Conservation (phyloP, 2,113 vertebrate species). For the Rana temporaria region DNA sequence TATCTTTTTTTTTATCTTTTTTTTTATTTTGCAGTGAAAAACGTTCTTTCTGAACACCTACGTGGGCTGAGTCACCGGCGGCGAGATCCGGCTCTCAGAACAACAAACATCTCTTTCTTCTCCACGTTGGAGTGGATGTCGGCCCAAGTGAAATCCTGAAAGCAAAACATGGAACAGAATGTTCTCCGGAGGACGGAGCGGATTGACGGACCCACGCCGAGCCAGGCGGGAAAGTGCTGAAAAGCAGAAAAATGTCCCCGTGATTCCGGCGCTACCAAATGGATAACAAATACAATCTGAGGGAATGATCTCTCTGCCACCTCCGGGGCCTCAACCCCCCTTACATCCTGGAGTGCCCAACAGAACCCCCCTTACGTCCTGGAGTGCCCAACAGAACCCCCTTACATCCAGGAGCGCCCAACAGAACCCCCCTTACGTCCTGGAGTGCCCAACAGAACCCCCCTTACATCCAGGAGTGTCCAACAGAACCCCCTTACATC, state of each 20-base stretch:
- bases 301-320: too few species aligned
- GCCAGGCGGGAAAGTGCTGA: background rate
- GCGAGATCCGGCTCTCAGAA: conserved; percentile 26
- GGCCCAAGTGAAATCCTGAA: conserved; percentile 4
- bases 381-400: too few species aligned
- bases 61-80: conserved; percentile 34
- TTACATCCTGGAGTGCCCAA: too few species aligned
- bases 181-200: background rate
- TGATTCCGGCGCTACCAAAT: too few species aligned
- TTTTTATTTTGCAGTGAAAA: conserved; percentile 8
- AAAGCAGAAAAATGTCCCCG: background rate
- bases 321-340: too few species aligned
- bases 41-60: conserved; percentile 39
- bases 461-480: too few species aligned
- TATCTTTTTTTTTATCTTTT: background rate
- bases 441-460: too few species aligned
- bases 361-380: too few species aligned
- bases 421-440: too few species aligned
- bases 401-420: too few species aligned
- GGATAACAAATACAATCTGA: too few species aligned
- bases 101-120: conserved; percentile 28
- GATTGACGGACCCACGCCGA: background rate
- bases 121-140: background rate
- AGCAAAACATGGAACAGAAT: conserved; percentile 17
- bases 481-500: too few species aligned